Evolutionary conservation across 2,888 invertebrate species (phyloP).

Genomic region (Parnassius mnemosyne): DNA sequence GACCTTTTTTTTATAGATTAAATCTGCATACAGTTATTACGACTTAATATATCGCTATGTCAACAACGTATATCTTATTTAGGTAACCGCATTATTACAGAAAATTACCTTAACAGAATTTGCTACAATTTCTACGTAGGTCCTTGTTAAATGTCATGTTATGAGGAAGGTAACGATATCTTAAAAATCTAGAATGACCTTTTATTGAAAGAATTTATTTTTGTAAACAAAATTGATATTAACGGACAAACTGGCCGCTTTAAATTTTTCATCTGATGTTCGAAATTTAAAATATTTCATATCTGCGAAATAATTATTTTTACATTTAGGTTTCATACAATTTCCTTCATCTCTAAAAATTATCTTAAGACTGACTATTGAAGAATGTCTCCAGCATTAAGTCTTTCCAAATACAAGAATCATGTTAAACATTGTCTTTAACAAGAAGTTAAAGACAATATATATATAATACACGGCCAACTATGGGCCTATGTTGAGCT

Average conservation of each 20-base stretch:
- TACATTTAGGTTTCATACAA: too few relatives aligned
- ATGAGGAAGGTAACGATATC: constrained; percentile 11
- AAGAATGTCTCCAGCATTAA: too few relatives aligned
- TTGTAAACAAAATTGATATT: background rate
- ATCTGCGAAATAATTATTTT: too few relatives aligned
- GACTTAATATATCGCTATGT: constrained; percentile 14
- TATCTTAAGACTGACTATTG: too few relatives aligned
- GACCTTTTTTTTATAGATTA: constrained; percentile 22
- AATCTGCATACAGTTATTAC: constrained; percentile 21
- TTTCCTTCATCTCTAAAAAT: too few relatives aligned
- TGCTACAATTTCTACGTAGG: constrained; percentile 8
- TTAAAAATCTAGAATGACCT: constrained; percentile 1
- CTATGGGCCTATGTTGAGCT: too few relatives aligned
- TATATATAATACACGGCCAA: too few relatives aligned
- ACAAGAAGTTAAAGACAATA: too few relatives aligned
- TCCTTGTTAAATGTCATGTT: constrained; percentile 15
- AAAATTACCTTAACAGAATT: constrained; percentile 9
- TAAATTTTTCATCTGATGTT: background rate
- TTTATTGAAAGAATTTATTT: constrained; percentile 6
- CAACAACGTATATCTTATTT: constrained; percentile 16
- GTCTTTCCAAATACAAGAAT: too few relatives aligned
- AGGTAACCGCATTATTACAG: constrained; percentile 19
- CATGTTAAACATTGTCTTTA: too few relatives aligned
- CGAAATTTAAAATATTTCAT: too few relatives aligned
- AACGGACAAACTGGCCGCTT: background rate